Evolutionary conservation across 2,888 invertebrate species (phyloP).

Genomic region (Zygothrica quintamaculata): DNA sequence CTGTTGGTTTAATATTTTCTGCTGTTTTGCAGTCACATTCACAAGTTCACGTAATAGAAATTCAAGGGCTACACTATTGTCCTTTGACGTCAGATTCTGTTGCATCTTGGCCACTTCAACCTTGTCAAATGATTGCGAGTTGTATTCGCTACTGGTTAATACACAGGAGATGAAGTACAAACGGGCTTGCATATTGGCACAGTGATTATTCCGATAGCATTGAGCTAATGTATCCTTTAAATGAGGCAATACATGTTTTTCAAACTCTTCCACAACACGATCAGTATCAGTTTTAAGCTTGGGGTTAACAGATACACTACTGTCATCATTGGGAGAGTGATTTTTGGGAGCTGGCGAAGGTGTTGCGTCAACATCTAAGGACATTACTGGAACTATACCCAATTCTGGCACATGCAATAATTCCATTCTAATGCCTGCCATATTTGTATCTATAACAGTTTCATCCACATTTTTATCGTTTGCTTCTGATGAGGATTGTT

Average conservation of each 20-base stretch:
- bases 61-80: conserved; percentile 79
- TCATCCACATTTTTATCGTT: no score
- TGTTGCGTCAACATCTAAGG: no score
- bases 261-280: conserved; percentile 80
- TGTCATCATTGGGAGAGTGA: no score
- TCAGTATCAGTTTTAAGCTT: conserved; percentile 73
- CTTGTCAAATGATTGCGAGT: conserved; percentile 70
- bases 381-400: no score
- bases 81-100: conserved; percentile 72
- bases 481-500: no score
- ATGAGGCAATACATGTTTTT: conserved; percentile 79
- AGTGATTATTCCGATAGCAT: conserved; percentile 74
- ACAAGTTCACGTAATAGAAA: conserved; percentile 81
- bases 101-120: conserved; percentile 78
- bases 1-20: conserved; percentile 35
- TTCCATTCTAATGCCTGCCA: no score
- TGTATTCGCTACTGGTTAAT: conserved; percentile 75
- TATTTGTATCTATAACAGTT: no score
- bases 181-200: conserved; percentile 58
- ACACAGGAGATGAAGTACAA: conserved; percentile 81
- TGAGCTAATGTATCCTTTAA: conserved; percentile 63
- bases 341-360: no score
- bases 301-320: conserved; percentile 39
- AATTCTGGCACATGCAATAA: no score
- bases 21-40: conserved; percentile 74